phyloP scores from a whole-genome alignment of 2,888 invertebrate species.

The Malthinus seriepunctatus region DNA sequence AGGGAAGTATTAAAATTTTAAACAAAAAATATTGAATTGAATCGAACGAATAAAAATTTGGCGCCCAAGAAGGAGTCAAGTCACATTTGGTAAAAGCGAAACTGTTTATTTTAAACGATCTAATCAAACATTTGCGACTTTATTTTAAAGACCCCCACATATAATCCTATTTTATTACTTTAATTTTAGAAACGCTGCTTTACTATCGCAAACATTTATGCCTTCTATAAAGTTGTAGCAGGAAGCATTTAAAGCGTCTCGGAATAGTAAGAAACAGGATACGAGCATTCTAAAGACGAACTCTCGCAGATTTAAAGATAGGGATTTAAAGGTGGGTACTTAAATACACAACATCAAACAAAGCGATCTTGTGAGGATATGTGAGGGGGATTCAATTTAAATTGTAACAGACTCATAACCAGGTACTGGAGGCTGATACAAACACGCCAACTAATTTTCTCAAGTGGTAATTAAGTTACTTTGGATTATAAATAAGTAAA shows the following conservation, averaged over 20 bases:
- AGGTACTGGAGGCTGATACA: constrained; percentile 16
- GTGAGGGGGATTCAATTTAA: constrained; percentile 7
- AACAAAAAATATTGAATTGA: not conserved
- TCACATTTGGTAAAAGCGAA: not conserved
- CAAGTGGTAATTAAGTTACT: constrained; percentile 33
- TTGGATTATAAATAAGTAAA: constrained; percentile 28
- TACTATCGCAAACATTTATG: constrained; percentile 30
- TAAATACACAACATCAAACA: constrained; percentile 27
- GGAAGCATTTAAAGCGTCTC: constrained; percentile 14
- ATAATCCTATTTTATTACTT: constrained; percentile 25
- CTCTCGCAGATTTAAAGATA: constrained; percentile 12
- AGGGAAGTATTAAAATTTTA: constrained; percentile 11
- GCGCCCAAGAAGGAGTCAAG: too few species aligned
- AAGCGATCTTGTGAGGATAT: constrained; percentile 19
- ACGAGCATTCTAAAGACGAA: constrained; percentile 1
- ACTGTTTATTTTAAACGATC: constrained; percentile 5
- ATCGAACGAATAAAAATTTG: too few species aligned
- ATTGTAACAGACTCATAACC: constrained; percentile 14
- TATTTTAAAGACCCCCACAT: constrained; percentile 13
- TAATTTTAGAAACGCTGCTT: constrained; percentile 21
- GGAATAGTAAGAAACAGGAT: constrained; percentile 6
- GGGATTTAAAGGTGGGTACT: constrained; percentile 28
- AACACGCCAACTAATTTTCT: constrained; percentile 31
- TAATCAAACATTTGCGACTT: constrained; percentile 17
- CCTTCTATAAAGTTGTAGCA: constrained; percentile 25